Percentiles rank a stretch among this genome's conserved stretches.
Evolutionary conservation across 2,888 invertebrate genomes (phyloP).

Genomic region (Drosophila peninsularis): DNA sequence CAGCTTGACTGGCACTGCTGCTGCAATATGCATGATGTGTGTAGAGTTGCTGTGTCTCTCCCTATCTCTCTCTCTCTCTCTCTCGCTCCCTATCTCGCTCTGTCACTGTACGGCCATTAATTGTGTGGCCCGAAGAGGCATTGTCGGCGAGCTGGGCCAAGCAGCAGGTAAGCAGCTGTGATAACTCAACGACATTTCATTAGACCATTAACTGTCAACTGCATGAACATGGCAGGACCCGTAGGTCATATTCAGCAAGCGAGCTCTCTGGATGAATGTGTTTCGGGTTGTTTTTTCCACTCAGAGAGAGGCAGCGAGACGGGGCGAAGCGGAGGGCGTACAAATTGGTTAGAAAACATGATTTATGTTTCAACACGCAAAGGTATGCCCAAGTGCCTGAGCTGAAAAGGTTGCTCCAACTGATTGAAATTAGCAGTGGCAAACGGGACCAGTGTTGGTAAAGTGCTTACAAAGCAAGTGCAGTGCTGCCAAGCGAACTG

Average conservation of each 20-base stretch:
- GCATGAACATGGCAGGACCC: constrained; percentile 39
- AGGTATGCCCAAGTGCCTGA: background rate
- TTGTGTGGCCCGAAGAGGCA: constrained; percentile 39
- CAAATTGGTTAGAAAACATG: constrained; percentile 38
- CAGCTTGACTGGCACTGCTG: constrained; percentile 28
- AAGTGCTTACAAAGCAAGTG: background rate
- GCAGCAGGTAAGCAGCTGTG: constrained; percentile 63
- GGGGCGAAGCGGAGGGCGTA: background rate
- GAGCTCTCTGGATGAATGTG: constrained; percentile 8
- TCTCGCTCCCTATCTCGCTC: background rate
- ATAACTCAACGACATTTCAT: constrained; percentile 77
- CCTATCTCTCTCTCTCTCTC: background rate
- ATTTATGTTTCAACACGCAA: constrained; percentile 31
- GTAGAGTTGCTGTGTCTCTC: constrained; percentile 1
- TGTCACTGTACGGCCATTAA: constrained; percentile 35
- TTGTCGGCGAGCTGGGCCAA: constrained; percentile 40
- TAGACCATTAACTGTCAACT: constrained; percentile 77
- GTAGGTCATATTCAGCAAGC: constrained; percentile 5
- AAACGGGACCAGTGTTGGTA: background rate
- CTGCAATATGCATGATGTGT: constrained; percentile 57
- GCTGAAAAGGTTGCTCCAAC: background rate
- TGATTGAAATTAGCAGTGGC: background rate
- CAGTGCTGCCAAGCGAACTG: too few species aligned
- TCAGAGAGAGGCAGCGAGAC: background rate
- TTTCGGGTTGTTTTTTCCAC: constrained; percentile 3